Evolutionary conservation across 1,140 invertebrate genomes (phyloP).

Genomic region (Daktulosphaira vitifoliae): DNA sequence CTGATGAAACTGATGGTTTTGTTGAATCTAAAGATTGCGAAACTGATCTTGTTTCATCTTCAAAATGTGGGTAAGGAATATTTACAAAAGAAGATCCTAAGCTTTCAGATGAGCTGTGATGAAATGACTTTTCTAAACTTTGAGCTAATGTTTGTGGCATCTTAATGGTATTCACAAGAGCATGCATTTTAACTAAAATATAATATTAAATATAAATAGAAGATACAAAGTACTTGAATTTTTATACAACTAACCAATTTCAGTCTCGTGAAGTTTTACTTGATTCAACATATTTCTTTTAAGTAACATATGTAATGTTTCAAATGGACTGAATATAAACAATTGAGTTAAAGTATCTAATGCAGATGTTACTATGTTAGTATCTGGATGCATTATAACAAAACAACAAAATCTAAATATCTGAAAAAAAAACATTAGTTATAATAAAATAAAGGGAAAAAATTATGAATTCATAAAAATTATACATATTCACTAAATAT

Average conservation of each 20-base stretch:
- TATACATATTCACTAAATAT: no score
- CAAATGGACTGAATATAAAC: slow-evolving; percentile 42
- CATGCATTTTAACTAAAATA: slow-evolving; percentile 30
- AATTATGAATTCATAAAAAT: no score
- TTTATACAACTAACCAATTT: slow-evolving; percentile 35
- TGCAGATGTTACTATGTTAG: slow-evolving; percentile 15
- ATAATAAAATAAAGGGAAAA: no score
- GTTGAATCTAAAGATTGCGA: slow-evolving; percentile 32
- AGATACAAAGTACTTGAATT: slow-evolving; percentile 18
- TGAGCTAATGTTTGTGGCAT: slow-evolving; percentile 19
- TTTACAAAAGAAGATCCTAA: slow-evolving; percentile 20
- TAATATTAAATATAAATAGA: no score
- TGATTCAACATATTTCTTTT: slow-evolving; percentile 30
- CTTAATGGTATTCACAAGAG: slow-evolving; percentile 2
- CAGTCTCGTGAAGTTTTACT: slow-evolving; percentile 24
- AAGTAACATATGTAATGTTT: not conserved
- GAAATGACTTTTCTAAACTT: slow-evolving; percentile 29
- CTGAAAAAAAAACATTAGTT: slow-evolving; percentile 19
- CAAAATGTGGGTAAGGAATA: slow-evolving; percentile 15
- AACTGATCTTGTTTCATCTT: slow-evolving; percentile 14
- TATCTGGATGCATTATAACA: slow-evolving; percentile 17
- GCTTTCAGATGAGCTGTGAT: slow-evolving; percentile 26
- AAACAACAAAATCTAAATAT: slow-evolving; percentile 30
- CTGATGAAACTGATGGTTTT: slow-evolving; percentile 20
- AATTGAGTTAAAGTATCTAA: slow-evolving; percentile 24